phyloP scores from a whole-genome alignment of 2,113 vertebrate species.

The Murina feae region DNA sequence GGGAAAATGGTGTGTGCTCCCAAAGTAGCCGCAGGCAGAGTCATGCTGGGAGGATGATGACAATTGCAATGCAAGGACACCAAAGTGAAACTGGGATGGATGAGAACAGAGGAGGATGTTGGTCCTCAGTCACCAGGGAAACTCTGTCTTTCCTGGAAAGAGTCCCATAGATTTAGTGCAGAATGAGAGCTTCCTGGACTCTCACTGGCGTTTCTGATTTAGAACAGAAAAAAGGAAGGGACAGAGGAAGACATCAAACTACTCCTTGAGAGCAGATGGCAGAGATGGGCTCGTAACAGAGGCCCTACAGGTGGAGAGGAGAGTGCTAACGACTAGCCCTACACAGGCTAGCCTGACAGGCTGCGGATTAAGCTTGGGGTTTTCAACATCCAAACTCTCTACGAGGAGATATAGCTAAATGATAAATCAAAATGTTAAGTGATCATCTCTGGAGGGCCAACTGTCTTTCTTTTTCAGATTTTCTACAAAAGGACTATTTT shows the following conservation, averaged over 20 bases:
- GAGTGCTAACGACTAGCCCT: background rate
- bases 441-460: background rate
- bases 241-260: background rate
- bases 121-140: background rate
- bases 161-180: background rate
- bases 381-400: background rate
- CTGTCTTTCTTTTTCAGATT: background rate
- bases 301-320: background rate
- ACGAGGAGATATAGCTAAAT: background rate
- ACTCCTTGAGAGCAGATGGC: background rate
- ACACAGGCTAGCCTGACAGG: background rate
- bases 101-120: background rate
- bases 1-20: background rate
- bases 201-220: background rate
- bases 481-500: background rate
- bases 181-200: background rate
- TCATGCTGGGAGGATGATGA: background rate
- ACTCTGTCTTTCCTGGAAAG: background rate
- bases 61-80: background rate
- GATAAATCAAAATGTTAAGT: background rate
- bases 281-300: accelerated
- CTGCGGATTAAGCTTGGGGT: background rate
- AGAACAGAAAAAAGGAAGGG: background rate
- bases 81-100: background rate
- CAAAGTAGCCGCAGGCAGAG: background rate